Percentiles rank a stretch among this genome's conserved stretches.
Evolutionary conservation across 1,140 invertebrate genomes (phyloP).

Genomic region (Bombus waltoni): DNA sequence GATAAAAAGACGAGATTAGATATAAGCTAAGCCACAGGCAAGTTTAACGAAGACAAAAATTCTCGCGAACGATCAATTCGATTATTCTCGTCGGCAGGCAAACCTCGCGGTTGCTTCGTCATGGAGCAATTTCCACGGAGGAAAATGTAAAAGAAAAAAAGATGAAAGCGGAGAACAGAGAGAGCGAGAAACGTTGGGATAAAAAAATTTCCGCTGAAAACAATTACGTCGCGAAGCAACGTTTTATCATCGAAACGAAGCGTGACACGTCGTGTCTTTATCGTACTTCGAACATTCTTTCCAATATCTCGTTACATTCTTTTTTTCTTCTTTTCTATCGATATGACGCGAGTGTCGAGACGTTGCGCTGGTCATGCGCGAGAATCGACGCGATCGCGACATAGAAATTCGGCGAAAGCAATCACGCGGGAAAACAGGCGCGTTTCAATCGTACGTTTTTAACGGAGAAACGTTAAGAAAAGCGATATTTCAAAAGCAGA

Average conservation of each 20-base stretch:
- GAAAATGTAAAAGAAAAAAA: neutral
- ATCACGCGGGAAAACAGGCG: too few relatives aligned
- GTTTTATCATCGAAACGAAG: neutral
- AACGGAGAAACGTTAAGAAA: too few relatives aligned
- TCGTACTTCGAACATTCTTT: neutral
- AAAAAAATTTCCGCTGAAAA: slow-evolving; percentile 56
- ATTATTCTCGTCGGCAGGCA: too few relatives aligned
- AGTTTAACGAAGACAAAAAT: too few relatives aligned
- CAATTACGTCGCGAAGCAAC: neutral
- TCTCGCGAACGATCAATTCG: too few relatives aligned
- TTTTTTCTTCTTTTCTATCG: too few relatives aligned
- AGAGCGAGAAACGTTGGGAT: slow-evolving; percentile 21
- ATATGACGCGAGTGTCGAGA: neutral
- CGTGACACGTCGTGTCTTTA: neutral
- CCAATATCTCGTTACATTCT: neutral
- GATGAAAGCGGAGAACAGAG: neutral
- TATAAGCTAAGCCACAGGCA: too few relatives aligned
- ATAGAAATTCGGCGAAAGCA: neutral
- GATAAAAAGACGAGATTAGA: too few relatives aligned
- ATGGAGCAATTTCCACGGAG: neutral
- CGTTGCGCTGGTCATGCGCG: slow-evolving; percentile 57
- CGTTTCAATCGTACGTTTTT: too few relatives aligned
- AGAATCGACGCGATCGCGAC: neutral
- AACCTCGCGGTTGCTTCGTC: too few relatives aligned
- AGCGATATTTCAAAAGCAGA: too few relatives aligned